Evolutionary conservation across 1,140 invertebrate genomes (phyloP), one percentile per base, ranked within the genome.

Genomic region (Atta cephalotes): DNA sequence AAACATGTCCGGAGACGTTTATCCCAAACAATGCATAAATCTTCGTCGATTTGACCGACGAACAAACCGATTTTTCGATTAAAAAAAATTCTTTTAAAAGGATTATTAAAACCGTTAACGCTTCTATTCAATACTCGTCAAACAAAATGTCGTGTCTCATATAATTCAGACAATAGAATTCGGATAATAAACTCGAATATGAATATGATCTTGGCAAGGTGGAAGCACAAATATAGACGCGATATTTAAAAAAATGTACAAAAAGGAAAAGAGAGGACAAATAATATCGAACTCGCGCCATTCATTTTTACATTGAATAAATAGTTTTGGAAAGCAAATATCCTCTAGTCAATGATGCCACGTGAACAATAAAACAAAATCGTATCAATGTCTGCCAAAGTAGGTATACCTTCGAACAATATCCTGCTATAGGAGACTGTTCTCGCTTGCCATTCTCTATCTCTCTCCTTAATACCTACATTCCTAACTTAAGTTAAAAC

Each of bases 381-480:
- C 82, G 89, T 89, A 94, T 94, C 93, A 94, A 94, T 94, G 88
- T 94, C 93, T 95, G 94, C 93, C 94, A 93, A 94, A 94, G 94
- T 94, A 94, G 94, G 87, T 92, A 90, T 86, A 90, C 91, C 91
- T 93, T 89, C 74, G 66, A 88, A 91, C 89, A 91, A 86, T 89
- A 62, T 88, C 85, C 88, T 85, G 72, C 65, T 58, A 65, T 21
- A 88, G 79, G 90, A 86, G 72, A 91, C 88, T 91, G 87, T 88
- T 89, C 63, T 66, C 65, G 85, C 87, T 91, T 91, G 84, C 86
- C 91, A 87, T 87, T 91, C 88, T 91, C 79, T 90, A 82, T 80
- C 80, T 89, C 60, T 87, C 80, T 90, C 88, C 85, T 91, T 89
- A 92, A 88, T 68, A 49, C 25, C 71, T 91, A 91, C 51, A 62